Percentiles rank a stretch among this genome's conserved stretches.
These are phyloP conservation scores for Myiozetetes cayanensis DNA, from an alignment of 2,113 vertebrate genomes.

Conservation along the genomic window DNA sequence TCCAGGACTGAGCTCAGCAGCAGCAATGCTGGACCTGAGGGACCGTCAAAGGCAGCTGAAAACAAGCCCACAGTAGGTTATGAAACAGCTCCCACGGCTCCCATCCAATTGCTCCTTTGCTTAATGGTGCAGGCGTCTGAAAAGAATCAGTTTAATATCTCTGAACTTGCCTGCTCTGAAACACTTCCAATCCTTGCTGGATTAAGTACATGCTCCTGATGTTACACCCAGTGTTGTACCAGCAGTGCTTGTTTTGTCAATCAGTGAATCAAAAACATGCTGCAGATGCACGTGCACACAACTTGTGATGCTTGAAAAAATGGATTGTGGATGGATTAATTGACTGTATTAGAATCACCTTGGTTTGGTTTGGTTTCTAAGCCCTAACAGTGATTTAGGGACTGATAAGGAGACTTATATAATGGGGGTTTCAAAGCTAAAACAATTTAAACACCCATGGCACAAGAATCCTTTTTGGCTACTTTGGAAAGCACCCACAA, in stretches of 20 bases:
- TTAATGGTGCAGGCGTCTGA: conserved; percentile 11
- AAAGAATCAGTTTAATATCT: not conserved
- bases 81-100: conserved; percentile 37
- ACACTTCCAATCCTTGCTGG: not conserved
- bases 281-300: not conserved
- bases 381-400: not conserved
- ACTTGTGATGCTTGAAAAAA: not conserved
- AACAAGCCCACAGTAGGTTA: conserved; percentile 26
- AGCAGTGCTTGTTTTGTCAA: not conserved
- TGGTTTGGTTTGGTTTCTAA: not conserved
- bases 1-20: not conserved
- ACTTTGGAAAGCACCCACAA: not conserved
- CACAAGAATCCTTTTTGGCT: not conserved
- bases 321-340: not conserved
- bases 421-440: not conserved
- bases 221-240: not conserved
- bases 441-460: not conserved
- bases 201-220: not conserved
- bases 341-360: not conserved
- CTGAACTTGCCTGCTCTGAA: not conserved
- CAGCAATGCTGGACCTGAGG: not conserved
- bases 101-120: not conserved
- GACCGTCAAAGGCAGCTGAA: conserved; percentile 1
- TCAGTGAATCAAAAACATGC: not conserved
- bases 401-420: not conserved